These are phyloP conservation scores for Epizoanthus stellaris DNA, from an alignment of 92 coral and sea anemone species.

Conservation along the genomic window DNA sequence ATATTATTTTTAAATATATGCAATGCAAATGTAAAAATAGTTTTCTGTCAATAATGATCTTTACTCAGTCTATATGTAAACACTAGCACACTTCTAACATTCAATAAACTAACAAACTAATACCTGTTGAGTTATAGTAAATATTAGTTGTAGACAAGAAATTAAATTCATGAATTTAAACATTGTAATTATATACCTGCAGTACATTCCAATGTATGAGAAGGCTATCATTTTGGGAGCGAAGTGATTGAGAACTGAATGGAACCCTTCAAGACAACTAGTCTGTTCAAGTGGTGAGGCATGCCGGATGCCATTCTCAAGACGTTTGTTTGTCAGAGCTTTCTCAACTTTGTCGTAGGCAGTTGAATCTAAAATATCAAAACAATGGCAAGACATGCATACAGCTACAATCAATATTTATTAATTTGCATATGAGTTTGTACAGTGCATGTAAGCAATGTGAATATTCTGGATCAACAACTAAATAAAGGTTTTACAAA, in stretches of 20 bases:
- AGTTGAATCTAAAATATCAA: slow-evolving; percentile 1
- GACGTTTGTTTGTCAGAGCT: not conserved
- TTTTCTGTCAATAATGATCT: not conserved
- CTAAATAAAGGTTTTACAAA: too few relatives aligned
- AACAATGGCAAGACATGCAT: not conserved
- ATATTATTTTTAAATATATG: too few relatives aligned
- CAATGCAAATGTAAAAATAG: too few relatives aligned
- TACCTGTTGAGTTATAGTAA: not conserved
- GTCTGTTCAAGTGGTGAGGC: slow-evolving; percentile 6
- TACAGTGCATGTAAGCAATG: slow-evolving; percentile 2
- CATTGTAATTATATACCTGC: not conserved
- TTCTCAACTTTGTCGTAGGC: not conserved
- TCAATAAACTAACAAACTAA: not conserved
- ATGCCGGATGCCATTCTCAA: not conserved
- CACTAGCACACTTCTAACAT: not conserved
- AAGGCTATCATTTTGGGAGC: slow-evolving; percentile 1
- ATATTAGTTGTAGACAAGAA: not conserved
- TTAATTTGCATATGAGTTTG: not conserved
- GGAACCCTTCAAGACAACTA: slow-evolving; percentile 2
- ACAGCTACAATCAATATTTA: slow-evolving; percentile 2
- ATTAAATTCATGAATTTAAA: not conserved
- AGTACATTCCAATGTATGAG: slow-evolving; percentile 12
- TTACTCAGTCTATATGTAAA: not conserved
- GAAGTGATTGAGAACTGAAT: not conserved
- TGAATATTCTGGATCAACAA: not conserved